A percentile compares a stretch with the other conserved stretches of the same genome.
Evolutionary conservation across 2,888 invertebrate species (phyloP).

Genomic region (Heteromyza rotundicornis): DNA sequence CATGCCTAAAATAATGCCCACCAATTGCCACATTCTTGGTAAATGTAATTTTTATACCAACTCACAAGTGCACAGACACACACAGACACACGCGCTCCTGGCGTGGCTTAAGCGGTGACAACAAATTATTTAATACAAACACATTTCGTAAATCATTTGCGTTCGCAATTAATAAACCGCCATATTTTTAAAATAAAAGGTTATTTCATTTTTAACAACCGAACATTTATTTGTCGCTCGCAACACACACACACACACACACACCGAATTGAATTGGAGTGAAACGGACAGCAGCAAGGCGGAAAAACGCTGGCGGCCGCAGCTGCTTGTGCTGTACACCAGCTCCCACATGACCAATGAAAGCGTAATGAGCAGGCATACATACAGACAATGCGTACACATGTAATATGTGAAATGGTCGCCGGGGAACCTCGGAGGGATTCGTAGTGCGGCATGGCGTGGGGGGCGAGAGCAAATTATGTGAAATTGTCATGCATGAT

Average conservation of each 20-base stretch:
- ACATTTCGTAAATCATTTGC: conserved; percentile 7
- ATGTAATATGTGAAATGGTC: conserved; percentile 24
- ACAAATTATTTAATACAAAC: neutral
- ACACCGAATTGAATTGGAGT: too few relatives aligned
- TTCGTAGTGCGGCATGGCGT: too few relatives aligned
- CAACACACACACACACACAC: too few relatives aligned
- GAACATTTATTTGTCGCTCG: too few relatives aligned
- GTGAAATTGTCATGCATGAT: conserved; percentile 33
- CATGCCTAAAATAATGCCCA: neutral
- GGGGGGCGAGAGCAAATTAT: conserved; percentile 34
- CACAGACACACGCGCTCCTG: neutral
- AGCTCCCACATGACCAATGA: conserved; percentile 10
- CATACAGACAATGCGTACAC: too few relatives aligned
- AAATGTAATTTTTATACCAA: neutral
- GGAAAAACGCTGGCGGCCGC: neutral
- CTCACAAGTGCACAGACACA: neutral
- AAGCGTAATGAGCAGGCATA: conserved; percentile 2
- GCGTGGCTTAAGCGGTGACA: conserved; percentile 1
- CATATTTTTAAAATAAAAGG: neutral
- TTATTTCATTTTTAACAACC: too few relatives aligned
- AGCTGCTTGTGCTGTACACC: neutral
- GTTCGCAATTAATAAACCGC: conserved; percentile 6
- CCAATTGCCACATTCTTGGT: neutral
- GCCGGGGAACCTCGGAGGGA: conserved; percentile 31
- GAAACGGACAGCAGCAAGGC: too few relatives aligned